phyloP scores from a whole-genome alignment of 2,888 invertebrate species.

The Gryllus longicercus region DNA sequence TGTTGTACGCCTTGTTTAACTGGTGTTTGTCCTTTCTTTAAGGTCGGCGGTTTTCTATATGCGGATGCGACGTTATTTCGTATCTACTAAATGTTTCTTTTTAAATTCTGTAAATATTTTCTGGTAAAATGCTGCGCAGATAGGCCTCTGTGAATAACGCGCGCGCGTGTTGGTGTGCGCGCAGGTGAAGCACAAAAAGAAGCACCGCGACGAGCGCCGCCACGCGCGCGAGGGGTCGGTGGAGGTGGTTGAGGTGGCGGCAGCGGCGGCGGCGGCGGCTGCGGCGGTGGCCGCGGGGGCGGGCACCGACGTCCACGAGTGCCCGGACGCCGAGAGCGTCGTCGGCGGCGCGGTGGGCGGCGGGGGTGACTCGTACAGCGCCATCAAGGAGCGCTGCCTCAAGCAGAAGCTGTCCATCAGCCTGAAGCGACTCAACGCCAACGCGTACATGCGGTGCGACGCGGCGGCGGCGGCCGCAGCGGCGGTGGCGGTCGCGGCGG shows the following conservation, averaged over 20 bases:
- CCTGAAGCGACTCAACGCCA: conserved; percentile 66
- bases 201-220: conserved; percentile 62
- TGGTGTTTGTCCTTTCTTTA: too few species aligned
- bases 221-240: conserved; percentile 41
- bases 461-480: conserved; percentile 46
- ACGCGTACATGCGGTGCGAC: conserved; percentile 59
- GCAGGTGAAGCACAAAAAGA: conserved; percentile 72
- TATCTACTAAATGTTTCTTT: too few species aligned
- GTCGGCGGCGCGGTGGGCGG: conserved; percentile 35
- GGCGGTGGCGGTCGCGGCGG: conserved; percentile 47
- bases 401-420: conserved; percentile 74
- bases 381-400: conserved; percentile 66
- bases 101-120: too few species aligned
- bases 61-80: too few species aligned
- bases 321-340: background rate
- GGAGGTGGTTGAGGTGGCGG: conserved; percentile 22
- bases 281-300: conserved; percentile 17
- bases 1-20: too few species aligned
- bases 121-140: too few species aligned
- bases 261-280: background rate
- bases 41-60: too few species aligned
- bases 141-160: too few species aligned
- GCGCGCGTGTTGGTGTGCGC: conserved; percentile 42
- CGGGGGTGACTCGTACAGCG: conserved; percentile 51
- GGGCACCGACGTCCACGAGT: conserved; percentile 24